These are phyloP conservation scores for Parapsyche elsis DNA, from an alignment of 1,140 invertebrate genomes.

Conservation along the genomic window DNA sequence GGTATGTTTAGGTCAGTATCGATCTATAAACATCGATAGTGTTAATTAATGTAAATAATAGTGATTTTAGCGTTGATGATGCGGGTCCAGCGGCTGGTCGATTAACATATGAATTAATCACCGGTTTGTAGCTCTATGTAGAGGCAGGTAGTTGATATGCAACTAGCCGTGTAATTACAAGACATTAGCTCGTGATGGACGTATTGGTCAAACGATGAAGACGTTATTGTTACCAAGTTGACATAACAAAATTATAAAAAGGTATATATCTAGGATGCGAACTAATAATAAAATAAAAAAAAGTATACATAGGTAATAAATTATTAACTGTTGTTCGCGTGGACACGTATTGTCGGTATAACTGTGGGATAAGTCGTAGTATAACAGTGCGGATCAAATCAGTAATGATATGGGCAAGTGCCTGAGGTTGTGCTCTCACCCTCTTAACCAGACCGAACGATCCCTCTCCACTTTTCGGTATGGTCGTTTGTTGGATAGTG, in stretches of 20 bases:
- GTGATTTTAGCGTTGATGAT: conserved; percentile 13
- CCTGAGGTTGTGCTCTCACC: conserved; percentile 14
- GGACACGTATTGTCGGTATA: neutral
- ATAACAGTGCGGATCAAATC: conserved; percentile 31
- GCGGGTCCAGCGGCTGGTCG: neutral
- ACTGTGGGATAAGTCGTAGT: conserved; percentile 23
- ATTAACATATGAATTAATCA: conserved; percentile 33
- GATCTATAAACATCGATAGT: neutral
- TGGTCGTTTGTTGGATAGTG: too few relatives aligned
- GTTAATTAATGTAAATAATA: conserved; percentile 13
- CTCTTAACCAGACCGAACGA: conserved; percentile 12
- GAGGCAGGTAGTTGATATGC: conserved; percentile 47
- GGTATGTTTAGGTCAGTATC: too few relatives aligned
- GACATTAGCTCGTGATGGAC: conserved; percentile 46
- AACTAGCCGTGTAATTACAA: conserved; percentile 49
- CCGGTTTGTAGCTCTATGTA: neutral
- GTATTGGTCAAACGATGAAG: conserved; percentile 45
- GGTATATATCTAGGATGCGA: neutral
- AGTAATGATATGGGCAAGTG: conserved; percentile 20
- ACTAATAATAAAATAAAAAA: neutral
- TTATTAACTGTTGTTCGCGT: neutral
- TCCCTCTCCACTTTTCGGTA: neutral
- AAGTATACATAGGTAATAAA: too few relatives aligned
- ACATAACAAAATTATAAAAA: too few relatives aligned
- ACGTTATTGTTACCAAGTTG: neutral